Conservation (phyloP, 2,113 vertebrate species). For the Pomatostomus ruficeps region DNA sequence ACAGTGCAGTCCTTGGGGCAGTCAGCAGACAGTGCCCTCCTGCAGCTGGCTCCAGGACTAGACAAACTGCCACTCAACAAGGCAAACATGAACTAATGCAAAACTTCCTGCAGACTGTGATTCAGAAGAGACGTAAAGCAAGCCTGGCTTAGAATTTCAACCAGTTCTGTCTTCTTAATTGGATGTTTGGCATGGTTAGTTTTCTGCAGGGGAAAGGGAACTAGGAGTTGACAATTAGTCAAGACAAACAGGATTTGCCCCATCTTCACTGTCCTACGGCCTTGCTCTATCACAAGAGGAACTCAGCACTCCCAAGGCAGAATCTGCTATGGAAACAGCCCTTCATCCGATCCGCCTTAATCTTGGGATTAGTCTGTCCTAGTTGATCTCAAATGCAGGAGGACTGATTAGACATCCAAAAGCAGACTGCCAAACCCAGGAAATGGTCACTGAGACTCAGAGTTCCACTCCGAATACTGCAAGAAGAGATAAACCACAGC, state of each 20-base stretch:
- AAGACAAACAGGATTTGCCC: background rate
- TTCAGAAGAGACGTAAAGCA: background rate
- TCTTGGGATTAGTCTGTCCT: background rate
- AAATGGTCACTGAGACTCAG: background rate
- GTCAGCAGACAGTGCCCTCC: background rate
- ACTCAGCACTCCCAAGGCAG: accelerated
- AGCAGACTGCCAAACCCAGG: background rate
- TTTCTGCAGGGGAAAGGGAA: background rate
- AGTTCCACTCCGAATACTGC: background rate
- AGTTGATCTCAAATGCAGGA: background rate
- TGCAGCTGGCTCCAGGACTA: background rate
- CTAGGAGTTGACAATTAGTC: background rate
- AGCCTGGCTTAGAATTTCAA: background rate
- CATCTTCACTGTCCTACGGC: background rate
- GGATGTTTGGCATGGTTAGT: background rate
- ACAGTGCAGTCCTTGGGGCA: background rate
- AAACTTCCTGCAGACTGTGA: background rate
- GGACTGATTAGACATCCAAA: background rate
- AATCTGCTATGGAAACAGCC: background rate
- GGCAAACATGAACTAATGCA: background rate
- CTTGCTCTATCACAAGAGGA: background rate
- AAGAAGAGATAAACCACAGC: background rate
- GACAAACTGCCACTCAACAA: background rate
- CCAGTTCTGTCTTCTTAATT: background rate
- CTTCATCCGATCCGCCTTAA: background rate